These are phyloP conservation scores for Dasypus novemcinctus DNA, from an alignment of 2,113 vertebrate genomes.

Conservation along the genomic window DNA sequence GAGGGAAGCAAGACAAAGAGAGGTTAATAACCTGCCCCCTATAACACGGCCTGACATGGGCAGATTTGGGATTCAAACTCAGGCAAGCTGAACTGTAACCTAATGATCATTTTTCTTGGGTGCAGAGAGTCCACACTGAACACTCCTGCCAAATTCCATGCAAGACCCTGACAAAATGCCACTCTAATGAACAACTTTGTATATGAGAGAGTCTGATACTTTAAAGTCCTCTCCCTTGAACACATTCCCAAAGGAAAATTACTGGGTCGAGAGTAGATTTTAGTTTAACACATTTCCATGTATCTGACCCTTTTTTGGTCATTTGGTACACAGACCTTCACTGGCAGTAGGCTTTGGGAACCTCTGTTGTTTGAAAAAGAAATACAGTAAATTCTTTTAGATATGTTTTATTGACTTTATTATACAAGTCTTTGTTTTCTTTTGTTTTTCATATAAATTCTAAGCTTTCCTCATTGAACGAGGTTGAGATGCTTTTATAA, in stretches of 20 bases:
- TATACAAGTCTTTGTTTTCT: neutral
- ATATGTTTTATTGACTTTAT: neutral
- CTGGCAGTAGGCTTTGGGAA: neutral
- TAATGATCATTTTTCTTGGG: neutral
- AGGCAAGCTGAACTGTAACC: neutral
- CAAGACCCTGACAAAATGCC: neutral
- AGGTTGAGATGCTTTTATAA: neutral
- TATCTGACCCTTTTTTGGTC: neutral
- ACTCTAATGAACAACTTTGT: neutral
- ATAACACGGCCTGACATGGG: neutral
- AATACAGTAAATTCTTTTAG: neutral
- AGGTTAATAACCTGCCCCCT: neutral
- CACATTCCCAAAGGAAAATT: neutral
- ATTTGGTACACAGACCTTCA: neutral
- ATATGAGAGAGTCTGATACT: neutral
- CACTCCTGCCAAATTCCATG: neutral
- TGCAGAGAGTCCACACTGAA: neutral
- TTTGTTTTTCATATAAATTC: neutral
- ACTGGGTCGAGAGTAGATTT: neutral
- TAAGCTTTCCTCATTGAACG: neutral
- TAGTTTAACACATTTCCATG: neutral
- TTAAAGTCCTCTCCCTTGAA: conserved; percentile 13
- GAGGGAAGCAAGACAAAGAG: neutral
- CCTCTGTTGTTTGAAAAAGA: neutral
- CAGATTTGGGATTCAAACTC: neutral